Percentiles rank a stretch among this genome's conserved stretches.
Evolutionary conservation across 2,888 invertebrate genomes (phyloP).

Genomic region (Blomia tropicalis): DNA sequence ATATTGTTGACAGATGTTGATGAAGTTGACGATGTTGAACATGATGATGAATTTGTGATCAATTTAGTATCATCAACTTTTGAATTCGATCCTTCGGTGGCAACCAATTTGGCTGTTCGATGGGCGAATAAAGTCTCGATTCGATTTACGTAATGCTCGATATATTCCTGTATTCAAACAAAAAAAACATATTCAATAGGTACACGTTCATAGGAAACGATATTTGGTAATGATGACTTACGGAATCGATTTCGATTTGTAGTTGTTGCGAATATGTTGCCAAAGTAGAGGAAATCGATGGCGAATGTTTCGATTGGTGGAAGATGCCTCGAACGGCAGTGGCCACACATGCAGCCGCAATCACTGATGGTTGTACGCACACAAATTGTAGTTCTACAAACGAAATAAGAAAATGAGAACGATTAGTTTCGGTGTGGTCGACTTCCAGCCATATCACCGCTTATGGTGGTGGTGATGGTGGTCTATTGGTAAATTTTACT

Average conservation of each 20-base stretch:
- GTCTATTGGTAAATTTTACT: no score
- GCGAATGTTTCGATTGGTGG: conserved; percentile 26
- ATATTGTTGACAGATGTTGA: neutral
- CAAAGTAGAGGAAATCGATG: neutral
- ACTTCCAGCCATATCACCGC: no score
- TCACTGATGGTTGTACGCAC: conserved; percentile 25
- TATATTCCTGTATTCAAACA: neutral
- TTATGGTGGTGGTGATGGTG: no score
- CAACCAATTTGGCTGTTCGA: neutral
- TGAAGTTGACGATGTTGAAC: neutral
- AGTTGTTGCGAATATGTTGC: neutral
- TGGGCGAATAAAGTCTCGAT: neutral
- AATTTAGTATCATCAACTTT: neutral
- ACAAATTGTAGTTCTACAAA: conserved; percentile 19
- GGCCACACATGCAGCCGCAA: conserved; percentile 27
- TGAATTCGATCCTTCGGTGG: neutral
- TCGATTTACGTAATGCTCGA: neutral
- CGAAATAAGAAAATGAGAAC: neutral
- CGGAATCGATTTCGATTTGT: conserved; percentile 5
- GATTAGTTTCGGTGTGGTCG: neutral
- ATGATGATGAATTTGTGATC: neutral
- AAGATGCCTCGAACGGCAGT: conserved; percentile 40
- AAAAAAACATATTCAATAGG: neutral
- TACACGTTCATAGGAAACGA: neutral
- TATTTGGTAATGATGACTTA: neutral